Evolutionary conservation across 2,888 invertebrate species (phyloP).

Genomic region (Andrena bicolor): DNA sequence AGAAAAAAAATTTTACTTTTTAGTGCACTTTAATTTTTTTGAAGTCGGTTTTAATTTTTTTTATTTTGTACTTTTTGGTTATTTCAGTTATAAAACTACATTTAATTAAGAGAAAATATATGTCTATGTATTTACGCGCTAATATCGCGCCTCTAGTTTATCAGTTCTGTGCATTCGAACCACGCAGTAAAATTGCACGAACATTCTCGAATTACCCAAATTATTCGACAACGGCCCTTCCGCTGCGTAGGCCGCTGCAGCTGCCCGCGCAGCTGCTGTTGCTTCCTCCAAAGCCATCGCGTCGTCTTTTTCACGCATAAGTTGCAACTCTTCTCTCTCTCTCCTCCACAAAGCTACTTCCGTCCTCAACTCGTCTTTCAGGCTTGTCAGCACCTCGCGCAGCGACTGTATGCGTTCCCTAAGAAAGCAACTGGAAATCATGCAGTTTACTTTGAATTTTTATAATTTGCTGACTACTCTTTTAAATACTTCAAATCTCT

Average conservation of each 20-base stretch:
- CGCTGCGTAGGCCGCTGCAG: conserved; percentile 74
- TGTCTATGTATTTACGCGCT: neutral
- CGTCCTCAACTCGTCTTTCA: conserved; percentile 77
- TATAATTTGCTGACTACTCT: neutral
- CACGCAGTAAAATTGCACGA: neutral
- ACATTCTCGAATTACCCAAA: conserved; percentile 58
- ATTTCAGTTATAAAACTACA: too few species aligned
- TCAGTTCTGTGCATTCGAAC: neutral
- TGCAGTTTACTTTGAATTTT: neutral
- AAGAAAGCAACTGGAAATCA: conserved; percentile 67
- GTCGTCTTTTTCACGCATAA: conserved; percentile 69
- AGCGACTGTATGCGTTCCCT: conserved; percentile 77
- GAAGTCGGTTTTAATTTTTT: too few species aligned
- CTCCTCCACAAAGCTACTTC: conserved; percentile 82
- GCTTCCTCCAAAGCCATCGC: conserved; percentile 73
- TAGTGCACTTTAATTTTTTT: too few species aligned
- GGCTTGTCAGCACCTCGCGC: conserved; percentile 74
- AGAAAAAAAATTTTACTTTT: too few species aligned
- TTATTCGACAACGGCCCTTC: conserved; percentile 74
- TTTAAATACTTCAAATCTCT: conserved; percentile 33
- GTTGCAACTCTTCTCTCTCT: conserved; percentile 79
- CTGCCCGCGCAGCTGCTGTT: conserved; percentile 76
- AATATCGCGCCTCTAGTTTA: neutral
- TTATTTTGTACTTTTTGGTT: too few species aligned
- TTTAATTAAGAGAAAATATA: too few species aligned